Percentiles rank a stretch among this genome's conserved stretches.
These are phyloP conservation scores for Vidua macroura DNA, from an alignment of 2,113 vertebrate species.

Conservation along the genomic window DNA sequence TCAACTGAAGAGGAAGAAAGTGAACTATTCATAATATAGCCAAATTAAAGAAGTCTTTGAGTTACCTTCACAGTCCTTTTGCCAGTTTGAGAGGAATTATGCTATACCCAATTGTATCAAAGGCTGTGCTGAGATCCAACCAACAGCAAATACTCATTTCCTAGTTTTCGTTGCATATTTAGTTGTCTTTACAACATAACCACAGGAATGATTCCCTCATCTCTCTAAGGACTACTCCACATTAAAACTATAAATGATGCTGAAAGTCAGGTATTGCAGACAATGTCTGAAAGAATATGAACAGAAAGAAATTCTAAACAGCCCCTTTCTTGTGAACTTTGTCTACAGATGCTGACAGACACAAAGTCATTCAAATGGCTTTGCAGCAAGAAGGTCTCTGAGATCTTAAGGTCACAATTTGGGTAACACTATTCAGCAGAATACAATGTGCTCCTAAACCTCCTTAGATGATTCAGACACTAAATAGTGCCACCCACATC, in stretches of 20 bases:
- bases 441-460: background rate
- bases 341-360: background rate
- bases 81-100: background rate
- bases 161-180: background rate
- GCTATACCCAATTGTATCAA: background rate
- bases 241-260: background rate
- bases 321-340: background rate
- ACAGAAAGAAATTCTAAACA: background rate
- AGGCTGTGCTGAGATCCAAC: background rate
- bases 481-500: background rate
- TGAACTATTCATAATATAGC: background rate
- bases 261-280: background rate
- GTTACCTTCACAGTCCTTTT: background rate
- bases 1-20: background rate
- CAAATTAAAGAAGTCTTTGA: background rate
- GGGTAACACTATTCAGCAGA: background rate
- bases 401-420: background rate
- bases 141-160: background rate
- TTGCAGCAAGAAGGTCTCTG: background rate
- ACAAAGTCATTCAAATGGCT: background rate
- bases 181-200: background rate
- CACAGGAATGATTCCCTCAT: background rate
- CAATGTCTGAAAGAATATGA: background rate
- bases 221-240: background rate
- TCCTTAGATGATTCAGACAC: background rate